Evolutionary conservation across 1,140 invertebrate genomes (phyloP).

Genomic region (Wasmannia auropunctata): DNA sequence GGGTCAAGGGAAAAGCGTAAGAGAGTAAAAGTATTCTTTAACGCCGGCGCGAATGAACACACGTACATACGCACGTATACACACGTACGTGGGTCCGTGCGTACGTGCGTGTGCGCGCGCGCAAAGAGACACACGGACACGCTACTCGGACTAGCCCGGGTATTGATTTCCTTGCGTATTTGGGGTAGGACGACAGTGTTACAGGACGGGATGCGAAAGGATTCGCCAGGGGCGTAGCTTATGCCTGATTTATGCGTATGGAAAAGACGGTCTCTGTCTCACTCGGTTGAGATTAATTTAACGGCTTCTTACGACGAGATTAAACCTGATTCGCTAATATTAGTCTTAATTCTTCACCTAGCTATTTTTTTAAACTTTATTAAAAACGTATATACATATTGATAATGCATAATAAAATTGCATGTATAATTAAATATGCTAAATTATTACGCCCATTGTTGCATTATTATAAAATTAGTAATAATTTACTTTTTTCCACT

Average conservation of each 20-base stretch:
- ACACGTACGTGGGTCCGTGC: background rate
- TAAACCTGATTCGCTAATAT: constrained; percentile 27
- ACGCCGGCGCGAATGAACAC: background rate
- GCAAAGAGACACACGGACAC: constrained; percentile 8
- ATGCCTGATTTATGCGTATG: constrained; percentile 24
- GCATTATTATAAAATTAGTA: background rate
- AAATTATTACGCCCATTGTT: background rate
- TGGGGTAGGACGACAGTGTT: constrained; percentile 77
- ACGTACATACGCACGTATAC: background rate
- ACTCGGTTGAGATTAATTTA: constrained; percentile 46
- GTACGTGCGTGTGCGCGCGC: background rate
- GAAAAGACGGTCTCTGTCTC: constrained; percentile 6
- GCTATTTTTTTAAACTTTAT: background rate
- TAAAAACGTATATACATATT: too few relatives aligned
- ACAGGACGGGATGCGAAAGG: constrained; percentile 61
- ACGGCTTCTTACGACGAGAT: constrained; percentile 2
- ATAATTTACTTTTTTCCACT: background rate
- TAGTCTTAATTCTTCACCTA: background rate
- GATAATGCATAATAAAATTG: background rate
- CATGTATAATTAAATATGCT: background rate
- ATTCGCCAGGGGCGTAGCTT: constrained; percentile 45
- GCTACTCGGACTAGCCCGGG: background rate
- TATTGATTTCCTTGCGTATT: constrained; percentile 77
- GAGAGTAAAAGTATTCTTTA: constrained; percentile 30
- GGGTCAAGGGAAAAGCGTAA: background rate